Evolutionary conservation across 2,888 invertebrate species (phyloP), one percentile per base, ranked within the genome.

Genomic region (Chrysotoxum bicinctum): DNA sequence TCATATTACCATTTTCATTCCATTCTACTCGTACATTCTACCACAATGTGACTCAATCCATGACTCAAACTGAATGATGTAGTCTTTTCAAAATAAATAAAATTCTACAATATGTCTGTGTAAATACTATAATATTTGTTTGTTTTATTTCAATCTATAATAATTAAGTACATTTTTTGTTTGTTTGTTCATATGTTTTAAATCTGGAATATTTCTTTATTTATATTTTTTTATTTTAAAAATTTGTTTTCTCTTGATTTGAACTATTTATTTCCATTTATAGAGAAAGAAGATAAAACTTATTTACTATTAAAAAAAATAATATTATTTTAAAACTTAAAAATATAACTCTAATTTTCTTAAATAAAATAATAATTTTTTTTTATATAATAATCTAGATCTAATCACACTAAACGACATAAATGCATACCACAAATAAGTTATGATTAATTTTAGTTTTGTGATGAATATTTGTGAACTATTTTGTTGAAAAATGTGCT

Each of bases 161-260:
- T 79, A 19, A 78, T 74, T 78, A 83, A 83, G 83, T 83, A 83
- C 83, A 78, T 66, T 16, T 54, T 16, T 40, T 16, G n/a, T 37
- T 52, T 56, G 12, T 37, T 64, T 16, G 30, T 76, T 72, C 69
- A 50, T 78, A 78, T 56, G 35, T 26, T 74, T 37, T 62, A 45
- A 83, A 78, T 78, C 83, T 83, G 73, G 78, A 83, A 78, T 83
- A 83, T 62, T 73, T 58, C 21, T 54, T 40, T 43, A 43, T 19
- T 73, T 40, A 30, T 45, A 19, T 9, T 35, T 35, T 50, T 21
- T n/a, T 50, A 58, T 30, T 43, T 82, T 70, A n/a, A 54, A 69
- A 70, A 77, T 60, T 72, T 54, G 62, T 62, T 70, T 48, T 60
- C 35, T 52, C 37, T 72, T 56, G 21, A 48, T 58, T 56, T 62